Conservation (phyloP, 2,888 invertebrate species). For the Minunthozetes semirufus region DNA sequence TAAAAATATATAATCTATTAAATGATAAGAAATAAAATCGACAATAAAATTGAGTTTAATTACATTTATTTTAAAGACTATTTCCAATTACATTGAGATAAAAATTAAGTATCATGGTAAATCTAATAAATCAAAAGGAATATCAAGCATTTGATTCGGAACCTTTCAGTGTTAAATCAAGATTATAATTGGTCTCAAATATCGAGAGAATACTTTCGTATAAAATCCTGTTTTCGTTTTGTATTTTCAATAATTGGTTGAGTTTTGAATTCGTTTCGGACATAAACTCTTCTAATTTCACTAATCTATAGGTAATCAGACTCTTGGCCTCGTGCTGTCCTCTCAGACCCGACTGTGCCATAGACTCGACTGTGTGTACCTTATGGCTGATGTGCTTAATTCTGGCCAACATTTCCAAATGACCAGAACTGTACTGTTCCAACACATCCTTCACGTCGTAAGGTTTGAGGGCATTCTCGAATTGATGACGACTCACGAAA, state of each 20-base stretch:
- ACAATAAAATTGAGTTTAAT: too few relatives aligned
- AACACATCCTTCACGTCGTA: constrained; percentile 28
- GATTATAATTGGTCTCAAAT: not conserved
- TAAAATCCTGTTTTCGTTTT: not conserved
- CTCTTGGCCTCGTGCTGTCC: not conserved
- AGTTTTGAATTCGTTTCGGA: not conserved
- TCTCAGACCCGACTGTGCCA: not conserved
- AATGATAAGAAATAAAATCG: too few relatives aligned
- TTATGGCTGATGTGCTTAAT: constrained; percentile 13
- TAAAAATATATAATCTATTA: too few relatives aligned
- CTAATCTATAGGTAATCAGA: not conserved
- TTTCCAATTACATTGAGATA: too few relatives aligned
- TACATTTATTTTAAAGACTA: too few relatives aligned
- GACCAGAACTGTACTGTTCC: constrained; percentile 14
- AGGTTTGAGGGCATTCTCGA: constrained; percentile 9
- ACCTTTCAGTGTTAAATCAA: too few relatives aligned
- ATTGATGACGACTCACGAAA: not conserved
- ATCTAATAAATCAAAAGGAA: too few relatives aligned
- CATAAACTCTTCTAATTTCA: not conserved
- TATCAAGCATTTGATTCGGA: too few relatives aligned
- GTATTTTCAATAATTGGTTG: not conserved
- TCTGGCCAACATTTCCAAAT: constrained; percentile 8
- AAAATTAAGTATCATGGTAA: too few relatives aligned
- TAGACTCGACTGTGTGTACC: not conserved
- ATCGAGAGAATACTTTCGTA: not conserved